Conservation (phyloP, 2,888 invertebrate genomes). For the Lithophane socia region DNA sequence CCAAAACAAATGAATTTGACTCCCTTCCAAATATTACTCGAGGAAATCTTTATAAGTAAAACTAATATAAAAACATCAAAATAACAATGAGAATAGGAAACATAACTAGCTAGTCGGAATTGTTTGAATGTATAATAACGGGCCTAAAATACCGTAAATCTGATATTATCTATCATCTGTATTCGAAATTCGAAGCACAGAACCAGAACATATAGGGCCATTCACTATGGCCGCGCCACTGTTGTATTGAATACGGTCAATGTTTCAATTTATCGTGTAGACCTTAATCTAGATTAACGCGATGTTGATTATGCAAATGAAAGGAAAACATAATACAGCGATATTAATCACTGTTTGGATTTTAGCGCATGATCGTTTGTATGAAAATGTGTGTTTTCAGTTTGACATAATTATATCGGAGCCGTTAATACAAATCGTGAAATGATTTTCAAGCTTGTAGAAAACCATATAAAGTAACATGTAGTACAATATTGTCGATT, state of each 20-base stretch:
- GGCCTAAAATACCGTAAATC: conserved; percentile 26
- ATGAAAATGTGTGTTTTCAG: conserved; percentile 15
- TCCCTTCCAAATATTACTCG: not conserved
- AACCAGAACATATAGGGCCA: conserved; percentile 23
- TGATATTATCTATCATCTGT: conserved; percentile 36
- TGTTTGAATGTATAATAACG: conserved; percentile 6
- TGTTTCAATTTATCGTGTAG: conserved; percentile 46
- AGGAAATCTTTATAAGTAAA: conserved; percentile 14
- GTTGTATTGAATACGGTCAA: conserved; percentile 29
- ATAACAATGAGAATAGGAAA: conserved; percentile 13
- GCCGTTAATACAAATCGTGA: not conserved
- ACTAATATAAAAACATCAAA: conserved; percentile 20
- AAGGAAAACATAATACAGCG: conserved; percentile 21
- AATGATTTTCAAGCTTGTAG: conserved; percentile 2
- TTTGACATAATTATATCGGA: not conserved
- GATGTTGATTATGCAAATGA: conserved; percentile 49
- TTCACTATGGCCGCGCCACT: conserved; percentile 21
- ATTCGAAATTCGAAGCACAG: conserved; percentile 29
- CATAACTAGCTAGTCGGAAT: conserved; percentile 3
- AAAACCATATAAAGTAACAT: no score
- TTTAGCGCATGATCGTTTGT: conserved; percentile 4
- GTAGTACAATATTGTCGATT: no score
- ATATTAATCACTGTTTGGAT: conserved; percentile 27
- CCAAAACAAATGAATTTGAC: conserved; percentile 21
- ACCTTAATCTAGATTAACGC: conserved; percentile 50